Percentiles rank a stretch among this genome's conserved stretches.
Conservation (phyloP, 1,140 invertebrate genomes). For the Lasioglossum baleicum region DNA sequence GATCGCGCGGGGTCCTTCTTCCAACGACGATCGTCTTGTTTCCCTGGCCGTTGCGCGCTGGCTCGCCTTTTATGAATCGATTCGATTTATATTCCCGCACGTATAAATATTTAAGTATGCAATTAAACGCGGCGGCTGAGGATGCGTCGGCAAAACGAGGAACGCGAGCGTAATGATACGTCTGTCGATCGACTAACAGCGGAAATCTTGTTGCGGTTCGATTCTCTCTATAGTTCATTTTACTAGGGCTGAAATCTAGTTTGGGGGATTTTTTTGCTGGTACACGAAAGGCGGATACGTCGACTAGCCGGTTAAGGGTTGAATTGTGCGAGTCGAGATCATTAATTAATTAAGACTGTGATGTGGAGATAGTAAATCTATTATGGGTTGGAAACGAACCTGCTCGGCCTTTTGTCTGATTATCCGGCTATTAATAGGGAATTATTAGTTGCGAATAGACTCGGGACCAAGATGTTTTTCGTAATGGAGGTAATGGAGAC, state of each 20-base stretch:
- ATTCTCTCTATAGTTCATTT: neutral
- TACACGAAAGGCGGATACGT: too few species aligned
- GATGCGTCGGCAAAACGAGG: constrained; percentile 13
- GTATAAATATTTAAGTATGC: constrained; percentile 49
- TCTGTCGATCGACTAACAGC: constrained; percentile 27
- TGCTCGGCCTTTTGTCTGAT: too few species aligned
- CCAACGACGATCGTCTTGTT: constrained; percentile 44
- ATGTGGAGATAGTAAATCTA: too few species aligned
- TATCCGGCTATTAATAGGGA: too few species aligned
- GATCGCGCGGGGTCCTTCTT: constrained; percentile 45
- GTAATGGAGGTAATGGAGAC: neutral
- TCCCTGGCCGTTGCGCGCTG: constrained; percentile 32
- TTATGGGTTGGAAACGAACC: too few species aligned
- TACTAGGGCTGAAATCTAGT: too few species aligned
- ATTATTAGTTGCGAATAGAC: too few species aligned
- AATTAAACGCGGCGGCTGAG: constrained; percentile 21
- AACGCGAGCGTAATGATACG: constrained; percentile 45
- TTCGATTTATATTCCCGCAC: constrained; percentile 49
- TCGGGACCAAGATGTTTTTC: too few species aligned
- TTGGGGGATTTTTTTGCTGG: too few species aligned
- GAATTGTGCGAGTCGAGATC: too few species aligned
- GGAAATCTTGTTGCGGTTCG: constrained; percentile 11
- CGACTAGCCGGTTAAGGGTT: too few species aligned
- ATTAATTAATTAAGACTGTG: too few species aligned
- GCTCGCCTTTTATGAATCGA: constrained; percentile 48